Base-by-base conservation (phyloP, 1,140 invertebrate species). In the Leguminivora glycinivorella region DNA sequence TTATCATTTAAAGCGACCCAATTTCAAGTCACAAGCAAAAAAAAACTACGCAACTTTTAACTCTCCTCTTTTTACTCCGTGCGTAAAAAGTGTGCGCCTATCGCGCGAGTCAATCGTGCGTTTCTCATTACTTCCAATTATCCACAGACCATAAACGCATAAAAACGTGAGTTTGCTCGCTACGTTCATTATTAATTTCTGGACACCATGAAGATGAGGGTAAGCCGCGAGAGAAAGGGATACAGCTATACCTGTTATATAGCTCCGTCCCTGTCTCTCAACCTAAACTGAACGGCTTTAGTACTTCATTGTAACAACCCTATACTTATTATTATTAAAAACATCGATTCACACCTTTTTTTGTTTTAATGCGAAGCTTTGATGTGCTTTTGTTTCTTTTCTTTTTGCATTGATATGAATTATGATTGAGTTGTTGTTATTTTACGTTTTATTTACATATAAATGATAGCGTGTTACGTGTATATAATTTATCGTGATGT, bases 101-200 rank as follows among this genome's bases (percentile, higher is more conserved):
- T n/a, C n/a, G n/a, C n/a, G n/a, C 7, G 24, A 56, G 1, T 3
- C 56, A n/a, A 58, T 26, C 56, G 56, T 58, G 56, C 22, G 24
- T 58, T 58, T 26, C 19, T 12, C 56, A 58, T 58, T 58, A 58
- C 24, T 58, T 58, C n/a, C 56, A 29, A 58, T 58, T 58, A 58
- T 58, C 7, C 7, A 58, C 56, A 29, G 10, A 25, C 24, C 56
- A 29, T 26, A 14, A 26, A 58, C 56, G 14, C 5, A 52, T 22
- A 19, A 52, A 22, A 52, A 52, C 47, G 17, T 22, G 47, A 52
- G 47, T 52, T 9, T 52, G 19, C 47, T 10, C 47, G 10, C 7
- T 22, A n/a, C 47, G 10, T 52, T 52, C 9, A 52, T 52, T 19
- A 22, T 52, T 7, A n/a, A 52, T 52, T 52, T 22, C 17, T 43